Evolutionary conservation across 1,140 invertebrate genomes (phyloP).

Genomic region (Drosophila auraria): DNA sequence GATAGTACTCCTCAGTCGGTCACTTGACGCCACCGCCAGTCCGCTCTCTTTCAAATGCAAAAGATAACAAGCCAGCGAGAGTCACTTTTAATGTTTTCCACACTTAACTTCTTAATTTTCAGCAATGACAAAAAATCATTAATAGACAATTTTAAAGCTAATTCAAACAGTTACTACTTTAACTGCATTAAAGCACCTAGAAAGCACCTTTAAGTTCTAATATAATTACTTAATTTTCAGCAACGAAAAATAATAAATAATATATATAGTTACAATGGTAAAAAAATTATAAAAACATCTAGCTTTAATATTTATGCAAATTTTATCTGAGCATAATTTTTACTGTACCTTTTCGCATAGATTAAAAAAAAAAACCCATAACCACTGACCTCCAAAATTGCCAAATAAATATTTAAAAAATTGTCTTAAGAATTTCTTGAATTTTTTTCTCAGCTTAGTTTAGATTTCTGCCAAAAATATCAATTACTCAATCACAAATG

Average conservation of each 20-base stretch:
- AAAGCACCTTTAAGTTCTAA: no score
- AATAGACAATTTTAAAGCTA: neutral
- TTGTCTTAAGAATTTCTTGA: neutral
- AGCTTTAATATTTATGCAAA: neutral
- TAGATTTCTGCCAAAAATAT: conserved; percentile 55
- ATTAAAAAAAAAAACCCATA: neutral
- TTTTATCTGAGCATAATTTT: neutral
- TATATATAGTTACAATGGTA: no score
- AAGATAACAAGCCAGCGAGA: conserved; percentile 3
- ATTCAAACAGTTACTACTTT: no score
- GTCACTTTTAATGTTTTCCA: conserved; percentile 12
- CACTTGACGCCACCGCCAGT: conserved; percentile 3
- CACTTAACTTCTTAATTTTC: neutral
- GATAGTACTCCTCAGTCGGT: conserved; percentile 9
- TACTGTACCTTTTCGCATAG: neutral
- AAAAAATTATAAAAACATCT: no score
- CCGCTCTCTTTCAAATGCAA: conserved; percentile 19
- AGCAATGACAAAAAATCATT: neutral
- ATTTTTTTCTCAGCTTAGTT: neutral
- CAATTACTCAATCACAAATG: conserved; percentile 47
- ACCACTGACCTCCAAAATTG: neutral
- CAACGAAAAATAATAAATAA: no score
- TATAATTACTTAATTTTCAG: no score
- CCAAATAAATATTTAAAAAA: neutral
- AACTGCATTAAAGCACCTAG: no score